phyloP scores from a whole-genome alignment of 2,113 vertebrate genomes.

The Laticauda colubrina region DNA sequence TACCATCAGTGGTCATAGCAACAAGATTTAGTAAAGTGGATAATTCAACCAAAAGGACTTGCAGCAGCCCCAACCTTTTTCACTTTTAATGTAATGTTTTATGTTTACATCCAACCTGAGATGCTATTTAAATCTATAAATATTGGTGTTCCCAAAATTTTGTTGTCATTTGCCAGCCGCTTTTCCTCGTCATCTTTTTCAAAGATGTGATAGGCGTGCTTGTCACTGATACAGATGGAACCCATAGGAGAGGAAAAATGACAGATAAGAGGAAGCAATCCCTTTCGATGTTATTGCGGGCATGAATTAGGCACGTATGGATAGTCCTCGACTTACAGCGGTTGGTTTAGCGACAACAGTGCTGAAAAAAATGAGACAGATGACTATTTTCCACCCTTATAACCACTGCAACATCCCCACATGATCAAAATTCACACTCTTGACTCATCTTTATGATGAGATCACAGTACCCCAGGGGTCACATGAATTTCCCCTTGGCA shows the following conservation, averaged over 20 bases:
- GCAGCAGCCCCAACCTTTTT: background rate
- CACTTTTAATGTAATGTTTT: background rate
- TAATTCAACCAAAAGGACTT: background rate
- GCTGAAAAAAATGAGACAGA: background rate
- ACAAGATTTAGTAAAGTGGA: background rate
- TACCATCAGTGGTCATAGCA: background rate
- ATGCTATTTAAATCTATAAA: background rate
- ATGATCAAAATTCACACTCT: background rate
- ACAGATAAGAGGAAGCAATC: background rate
- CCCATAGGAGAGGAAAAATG: background rate
- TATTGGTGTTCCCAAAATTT: background rate
- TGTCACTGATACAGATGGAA: background rate
- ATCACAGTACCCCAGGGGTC: no score
- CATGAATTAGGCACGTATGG: background rate
- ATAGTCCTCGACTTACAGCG: background rate
- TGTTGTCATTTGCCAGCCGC: background rate
- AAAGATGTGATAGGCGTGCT: background rate
- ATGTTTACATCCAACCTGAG: background rate
- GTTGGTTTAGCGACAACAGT: background rate
- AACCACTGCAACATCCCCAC: accelerated
- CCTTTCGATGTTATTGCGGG: background rate
- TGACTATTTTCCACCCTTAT: background rate
- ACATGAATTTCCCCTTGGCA: background rate
- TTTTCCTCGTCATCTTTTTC: background rate
- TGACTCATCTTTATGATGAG: background rate